These are phyloP conservation scores for Columba livia DNA, from an alignment of 2,113 vertebrate species.

Conservation along the genomic window DNA sequence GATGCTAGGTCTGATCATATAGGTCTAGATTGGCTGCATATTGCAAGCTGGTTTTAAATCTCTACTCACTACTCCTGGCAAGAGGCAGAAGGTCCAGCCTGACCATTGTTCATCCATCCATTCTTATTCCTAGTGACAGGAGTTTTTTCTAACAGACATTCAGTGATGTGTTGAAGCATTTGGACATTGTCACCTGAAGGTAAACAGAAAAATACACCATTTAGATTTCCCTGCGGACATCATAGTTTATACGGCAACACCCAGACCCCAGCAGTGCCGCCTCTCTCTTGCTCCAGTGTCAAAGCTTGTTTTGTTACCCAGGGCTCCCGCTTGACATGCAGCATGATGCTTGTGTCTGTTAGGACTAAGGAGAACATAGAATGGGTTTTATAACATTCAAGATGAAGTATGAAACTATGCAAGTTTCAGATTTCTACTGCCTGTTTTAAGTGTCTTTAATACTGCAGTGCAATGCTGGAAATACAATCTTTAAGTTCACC, in stretches of 20 bases:
- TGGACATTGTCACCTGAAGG: slow-evolving; percentile 56
- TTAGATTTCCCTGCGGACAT: slow-evolving; percentile 57
- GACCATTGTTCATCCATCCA: slow-evolving; percentile 1
- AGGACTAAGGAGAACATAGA: neutral
- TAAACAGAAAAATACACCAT: slow-evolving; percentile 54
- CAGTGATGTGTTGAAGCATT: slow-evolving; percentile 40
- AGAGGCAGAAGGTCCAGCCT: slow-evolving; percentile 45
- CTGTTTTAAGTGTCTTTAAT: neutral
- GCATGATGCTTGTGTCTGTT: slow-evolving; percentile 16
- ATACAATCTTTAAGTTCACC: neutral
- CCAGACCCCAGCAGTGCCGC: neutral
- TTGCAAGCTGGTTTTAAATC: slow-evolving; percentile 28
- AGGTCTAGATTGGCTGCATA: neutral
- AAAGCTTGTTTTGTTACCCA: slow-evolving; percentile 26
- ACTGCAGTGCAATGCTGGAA: neutral
- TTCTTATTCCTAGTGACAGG: slow-evolving; percentile 43
- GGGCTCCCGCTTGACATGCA: neutral
- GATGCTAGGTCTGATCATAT: neutral
- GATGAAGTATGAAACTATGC: neutral
- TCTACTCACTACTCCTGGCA: neutral
- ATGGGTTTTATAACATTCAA: neutral
- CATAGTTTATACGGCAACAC: slow-evolving; percentile 10
- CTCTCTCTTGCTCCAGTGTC: neutral
- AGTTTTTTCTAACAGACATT: slow-evolving; percentile 21
- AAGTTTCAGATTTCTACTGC: neutral